A percentile compares a stretch with the other conserved stretches of the same genome.
Conservation (phyloP, 2,888 invertebrate genomes). For the Drosophila merina region DNA sequence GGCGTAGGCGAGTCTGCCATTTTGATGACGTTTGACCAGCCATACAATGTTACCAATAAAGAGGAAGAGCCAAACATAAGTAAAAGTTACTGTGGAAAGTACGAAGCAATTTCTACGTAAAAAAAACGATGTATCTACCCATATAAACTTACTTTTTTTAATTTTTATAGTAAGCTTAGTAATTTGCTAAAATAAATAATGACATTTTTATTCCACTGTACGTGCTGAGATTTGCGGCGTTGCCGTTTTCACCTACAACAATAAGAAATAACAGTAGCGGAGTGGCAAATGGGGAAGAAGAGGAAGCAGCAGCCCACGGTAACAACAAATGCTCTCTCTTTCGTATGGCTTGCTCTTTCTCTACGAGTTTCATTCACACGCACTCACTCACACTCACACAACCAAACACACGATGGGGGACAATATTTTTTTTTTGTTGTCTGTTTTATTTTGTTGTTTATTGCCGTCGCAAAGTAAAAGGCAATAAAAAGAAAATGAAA, state of each 20-base stretch:
- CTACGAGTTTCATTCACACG: constrained; percentile 62
- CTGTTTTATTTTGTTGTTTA: constrained; percentile 58
- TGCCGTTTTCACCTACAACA: constrained; percentile 63
- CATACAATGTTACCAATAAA: too few relatives aligned
- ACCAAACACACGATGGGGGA: constrained; percentile 6
- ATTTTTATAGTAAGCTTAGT: background rate
- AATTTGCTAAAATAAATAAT: background rate
- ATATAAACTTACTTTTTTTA: background rate
- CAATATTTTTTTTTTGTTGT: constrained; percentile 23
- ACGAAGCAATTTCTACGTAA: background rate
- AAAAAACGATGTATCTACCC: too few relatives aligned
- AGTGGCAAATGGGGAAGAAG: constrained; percentile 14
- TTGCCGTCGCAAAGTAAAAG: constrained; percentile 56
- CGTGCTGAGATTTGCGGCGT: constrained; percentile 57
- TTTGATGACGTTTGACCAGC: constrained; percentile 10
- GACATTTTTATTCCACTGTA: constrained; percentile 23
- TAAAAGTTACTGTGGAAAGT: background rate
- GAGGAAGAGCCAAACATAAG: too few relatives aligned
- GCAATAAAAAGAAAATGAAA: constrained; percentile 68
- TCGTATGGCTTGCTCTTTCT: constrained; percentile 16
- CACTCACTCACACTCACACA: constrained; percentile 41
- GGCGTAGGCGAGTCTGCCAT: constrained; percentile 25
- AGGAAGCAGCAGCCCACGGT: constrained; percentile 34
- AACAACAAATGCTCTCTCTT: constrained; percentile 37
- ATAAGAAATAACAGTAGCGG: constrained; percentile 15